A percentile compares a stretch with the other conserved stretches of the same genome.
These are phyloP conservation scores for Pilophorus perplexus DNA, from an alignment of 2,888 invertebrate genomes.

Conservation along the genomic window DNA sequence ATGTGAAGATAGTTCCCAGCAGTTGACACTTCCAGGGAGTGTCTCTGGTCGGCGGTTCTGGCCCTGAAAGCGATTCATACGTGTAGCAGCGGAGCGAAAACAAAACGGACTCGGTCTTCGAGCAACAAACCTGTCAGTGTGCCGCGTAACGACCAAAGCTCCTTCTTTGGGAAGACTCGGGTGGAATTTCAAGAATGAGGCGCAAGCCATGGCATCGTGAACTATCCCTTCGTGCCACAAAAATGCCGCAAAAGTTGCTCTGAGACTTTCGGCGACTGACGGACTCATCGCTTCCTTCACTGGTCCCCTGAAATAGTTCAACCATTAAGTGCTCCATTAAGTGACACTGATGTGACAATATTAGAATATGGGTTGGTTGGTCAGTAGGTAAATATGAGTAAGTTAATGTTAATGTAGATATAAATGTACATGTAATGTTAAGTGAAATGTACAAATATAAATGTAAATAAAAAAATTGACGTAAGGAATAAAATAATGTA, in stretches of 20 bases:
- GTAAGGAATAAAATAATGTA: too few relatives aligned
- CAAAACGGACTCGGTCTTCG: slow-evolving; percentile 43
- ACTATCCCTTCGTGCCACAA: slow-evolving; percentile 97
- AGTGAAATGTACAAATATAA: too few relatives aligned
- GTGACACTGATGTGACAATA: too few relatives aligned
- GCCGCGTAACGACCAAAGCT: slow-evolving; percentile 69
- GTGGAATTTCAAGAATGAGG: slow-evolving; percentile 92
- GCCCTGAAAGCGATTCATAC: slow-evolving; percentile 52
- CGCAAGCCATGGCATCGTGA: slow-evolving; percentile 97
- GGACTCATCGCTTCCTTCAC: slow-evolving; percentile 85
- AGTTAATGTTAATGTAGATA: too few relatives aligned
- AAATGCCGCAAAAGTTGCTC: slow-evolving; percentile 95
- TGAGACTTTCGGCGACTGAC: slow-evolving; percentile 83
- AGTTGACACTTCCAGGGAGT: slow-evolving; percentile 80
- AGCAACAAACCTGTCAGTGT: slow-evolving; percentile 50
- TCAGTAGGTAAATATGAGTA: too few relatives aligned
- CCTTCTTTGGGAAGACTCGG: slow-evolving; percentile 79
- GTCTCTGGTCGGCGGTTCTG: slow-evolving; percentile 70
- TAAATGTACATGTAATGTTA: too few relatives aligned
- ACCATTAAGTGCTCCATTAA: too few relatives aligned
- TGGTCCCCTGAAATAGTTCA: slow-evolving; percentile 57
- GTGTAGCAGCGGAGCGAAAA: background rate
- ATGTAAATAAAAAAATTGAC: too few relatives aligned
- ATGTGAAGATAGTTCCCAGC: slow-evolving; percentile 70
- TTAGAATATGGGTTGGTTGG: too few relatives aligned